Evolutionary conservation across 2,113 vertebrate species (phyloP), one percentile per base, ranked within the genome.

Genomic region (Ceyx melanurus): DNA sequence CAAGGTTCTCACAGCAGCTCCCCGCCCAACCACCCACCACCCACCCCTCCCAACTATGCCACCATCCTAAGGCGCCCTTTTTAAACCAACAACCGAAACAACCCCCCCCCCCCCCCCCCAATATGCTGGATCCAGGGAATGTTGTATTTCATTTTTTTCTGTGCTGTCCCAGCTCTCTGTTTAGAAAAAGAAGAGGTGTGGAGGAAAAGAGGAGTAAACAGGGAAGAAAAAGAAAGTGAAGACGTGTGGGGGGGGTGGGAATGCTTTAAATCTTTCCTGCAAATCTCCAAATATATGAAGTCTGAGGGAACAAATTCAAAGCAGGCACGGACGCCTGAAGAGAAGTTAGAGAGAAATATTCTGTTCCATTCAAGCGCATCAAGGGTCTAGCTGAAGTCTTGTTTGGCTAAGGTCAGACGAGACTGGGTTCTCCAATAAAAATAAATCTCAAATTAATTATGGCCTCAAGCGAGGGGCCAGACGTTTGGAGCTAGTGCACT

Each of bases 381-480:
- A 97, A 97, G 97, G 97, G 98, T 98, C 98, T 97, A 94, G 97
- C 97, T 97, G 98, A 96, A 98, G 98, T 98, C 98, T 98, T 99
- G 99, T 99, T 99, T 99, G 98, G 98, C 98, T 99, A 99, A 99
- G 99, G 98, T 98, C 98, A 98, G 98, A 98, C 98, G 98, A 99
- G 99, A 99, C 98, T 98, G 96, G 97, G 98, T 98, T 98, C 98
- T 99, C 99, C 99, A 99, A 99, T 99, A 99, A 99, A 99, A 99
- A 99, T 99, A 99, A 99, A 99, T 99, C 99, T 99, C 98, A 99
- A 99, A 99, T 99, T 99, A 99, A 99, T 99, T 98, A 99, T 98
- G 98, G 99, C 98, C 98, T 97, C 94, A 96, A 99, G 99, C 98
- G 95, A 98, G 98, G 98, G 98, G 98, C 98, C 98, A 99, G 98